Evolutionary conservation across 2,113 vertebrate genomes (phyloP), one percentile per base, ranked within the genome.

Genomic region (Gallinago jamesoni): DNA sequence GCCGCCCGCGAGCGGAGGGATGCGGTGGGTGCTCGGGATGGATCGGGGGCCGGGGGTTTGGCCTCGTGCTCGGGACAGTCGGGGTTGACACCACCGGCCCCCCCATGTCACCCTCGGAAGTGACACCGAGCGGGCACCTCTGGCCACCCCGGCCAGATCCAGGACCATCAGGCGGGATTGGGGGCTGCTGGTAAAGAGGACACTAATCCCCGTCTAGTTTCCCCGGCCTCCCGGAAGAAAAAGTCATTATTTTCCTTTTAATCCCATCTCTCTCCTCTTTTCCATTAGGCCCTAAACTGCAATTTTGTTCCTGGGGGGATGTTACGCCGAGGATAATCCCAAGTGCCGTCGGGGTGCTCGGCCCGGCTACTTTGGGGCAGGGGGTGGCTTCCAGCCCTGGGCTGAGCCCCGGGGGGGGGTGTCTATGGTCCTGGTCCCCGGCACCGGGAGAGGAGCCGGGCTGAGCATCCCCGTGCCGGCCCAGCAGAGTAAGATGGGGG

Each of bases 231-330:
- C 16, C 84, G 56, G 31, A 82, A 82, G 94, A 77, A 97, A 95
- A 91, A 47, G 66, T 94, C 84, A 56, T 94, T 60, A 94, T 97
- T 94, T 93, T 20, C 81, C 74, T 23, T 68, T 56, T 95, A 96
- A 97, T 97, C 95, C 78, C 94, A 39, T 79, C 95, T 45, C 87
- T 31, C 45, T 33, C 87, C 93, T 72, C 90, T 50, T 48, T 87
- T 14, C 95, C 90, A 55, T 96, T 12, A 63, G 95, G 52, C 55
- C 83, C 84, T 82, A 63, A 95, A 18, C 77, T 50, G 84, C 92
- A 89, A 81, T 94, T 89, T 78, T 10, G 17, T 55, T 94, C 87
- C 90, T 1, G 2, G 80, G 93, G 93, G 93, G 64, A 89, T 70
- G 87, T 89, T 89, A 53, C 4, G 5, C 3, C 2, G 9, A 33